Evolutionary conservation across 2,888 invertebrate genomes (phyloP), one percentile per base, ranked within the genome.

Genomic region (Sarcophaga carnaria): DNA sequence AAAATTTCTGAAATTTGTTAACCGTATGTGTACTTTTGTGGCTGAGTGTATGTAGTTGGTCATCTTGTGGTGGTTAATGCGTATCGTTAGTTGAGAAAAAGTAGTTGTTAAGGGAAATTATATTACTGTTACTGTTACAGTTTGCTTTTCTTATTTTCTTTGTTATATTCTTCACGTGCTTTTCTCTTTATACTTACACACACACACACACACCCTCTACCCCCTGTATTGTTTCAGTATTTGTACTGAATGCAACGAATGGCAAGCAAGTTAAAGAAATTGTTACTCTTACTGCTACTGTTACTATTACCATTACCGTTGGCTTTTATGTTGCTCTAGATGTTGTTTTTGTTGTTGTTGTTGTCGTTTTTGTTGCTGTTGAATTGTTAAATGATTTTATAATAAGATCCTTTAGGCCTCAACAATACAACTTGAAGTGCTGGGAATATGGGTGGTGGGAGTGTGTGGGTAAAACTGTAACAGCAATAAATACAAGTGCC

Each of bases 301-400:
- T 10, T 22, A 54, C 12, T 54, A 17, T 80, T 80, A 62, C 64
- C 70, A 45, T 63, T 69, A 69, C 49, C 69, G 66, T 78, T 80
- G 0, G 37, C 37, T 54, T 54, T 14, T 17, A 54, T 12, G 12
- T 54, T 54, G 14, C 14, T 54, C 17, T 54, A 14, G 14, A 3
- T 54, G 12, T 14, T 54, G 5, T 12, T 64, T 14, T 63, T 79
- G 45, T 11, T 66, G 11, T 27, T 37, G 12, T 67, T 78, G 62
- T 22, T 54, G 12, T 14, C 17, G 5, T 12, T 64, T 14, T 63
- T 79, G 20, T 66, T 81, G 66, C 69, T 79, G 81, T 22, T 84
- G 76, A 79, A 84, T 84, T 84, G 79, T 81, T 84, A 79, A 79
- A 79, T 79, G 81, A 75, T 75, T 84, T 81, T 70, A 75, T 79